Base-by-base conservation (phyloP, 2,113 vertebrate genomes). In the Prolemur simus region DNA sequence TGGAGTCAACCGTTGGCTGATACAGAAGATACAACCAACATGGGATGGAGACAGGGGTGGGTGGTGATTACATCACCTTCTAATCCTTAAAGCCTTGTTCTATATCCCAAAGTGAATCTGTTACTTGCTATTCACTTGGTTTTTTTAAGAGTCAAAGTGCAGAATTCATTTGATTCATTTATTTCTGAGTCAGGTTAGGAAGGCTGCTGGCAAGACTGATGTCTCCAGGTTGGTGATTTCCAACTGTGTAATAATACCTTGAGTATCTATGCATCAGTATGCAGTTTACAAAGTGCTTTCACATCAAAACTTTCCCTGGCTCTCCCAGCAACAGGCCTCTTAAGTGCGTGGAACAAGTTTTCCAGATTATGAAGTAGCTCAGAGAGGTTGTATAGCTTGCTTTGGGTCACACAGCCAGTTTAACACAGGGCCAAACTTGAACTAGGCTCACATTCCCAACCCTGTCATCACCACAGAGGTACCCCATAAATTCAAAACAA, bases 231-330 rank as follows among this genome's bases (percentile, higher is more conserved):
- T 94, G 89, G 84, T 89, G 89, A 95, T 97, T 94, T 97, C 96
- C 96, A 95, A 96, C 89, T 78, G 83, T 60, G 68, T 97, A 88
- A 96, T 95, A 90, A 95, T 93, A 97, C 86, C 91, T 87, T 83
- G 58, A 88, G 49, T 71, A 69, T 89, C 82, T 95, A 47, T 96
- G 85, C 89, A 58, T 68, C n/a, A 87, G 56, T 87, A 54, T 71
- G 96, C 96, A 96, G 80, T 97, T 96, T 98, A 96, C 78, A 74
- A 93, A 96, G 84, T 95, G 95, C 95, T 97, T 97, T 95, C 95
- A 89, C 74, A 84, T 95, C 93, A 97, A 89, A 97, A 97, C 91
- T 66, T 54, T 76, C 74, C 52, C 60, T 23, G 58, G 45, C 56
- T 88, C 86, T 87, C 83, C 63, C 89, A 80, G 60, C 64, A 92